Percentiles rank a stretch among this genome's conserved stretches.
Conservation (phyloP, 2,888 invertebrate species). For the Zaprionus obscuricornis region DNA sequence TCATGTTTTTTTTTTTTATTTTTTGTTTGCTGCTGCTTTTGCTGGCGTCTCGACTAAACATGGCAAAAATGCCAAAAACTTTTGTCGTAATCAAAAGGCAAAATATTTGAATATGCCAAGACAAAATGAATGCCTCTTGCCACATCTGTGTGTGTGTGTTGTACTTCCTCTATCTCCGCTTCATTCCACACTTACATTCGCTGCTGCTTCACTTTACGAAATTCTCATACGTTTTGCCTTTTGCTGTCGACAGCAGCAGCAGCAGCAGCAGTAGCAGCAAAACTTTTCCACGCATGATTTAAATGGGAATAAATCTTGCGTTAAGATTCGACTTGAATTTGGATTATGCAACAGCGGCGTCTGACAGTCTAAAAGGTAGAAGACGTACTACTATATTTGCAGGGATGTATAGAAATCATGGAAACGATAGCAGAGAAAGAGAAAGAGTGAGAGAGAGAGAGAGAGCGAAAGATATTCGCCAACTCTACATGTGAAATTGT, state of each 20-base stretch:
- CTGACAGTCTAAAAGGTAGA: conserved; percentile 26
- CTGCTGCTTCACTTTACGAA: neutral
- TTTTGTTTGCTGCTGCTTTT: conserved; percentile 1
- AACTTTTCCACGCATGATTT: conserved; percentile 76
- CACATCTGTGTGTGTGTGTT: no score
- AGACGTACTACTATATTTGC: no score
- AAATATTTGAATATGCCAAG: conserved; percentile 74
- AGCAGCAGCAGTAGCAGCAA: conserved; percentile 34
- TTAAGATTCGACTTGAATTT: conserved; percentile 70
- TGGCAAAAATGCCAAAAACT: conserved; percentile 58
- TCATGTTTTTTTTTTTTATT: neutral
- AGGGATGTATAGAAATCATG: no score
- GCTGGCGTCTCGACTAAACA: conserved; percentile 19
- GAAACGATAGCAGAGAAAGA: no score
- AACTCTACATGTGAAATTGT: no score
- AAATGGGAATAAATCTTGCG: conserved; percentile 78
- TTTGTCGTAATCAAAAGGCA: conserved; percentile 72
- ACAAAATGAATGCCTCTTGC: conserved; percentile 67
- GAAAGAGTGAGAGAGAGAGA: neutral
- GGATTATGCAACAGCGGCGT: conserved; percentile 69
- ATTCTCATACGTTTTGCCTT: conserved; percentile 32
- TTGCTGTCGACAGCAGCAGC: conserved; percentile 54
- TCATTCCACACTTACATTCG: neutral
- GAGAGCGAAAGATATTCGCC: no score
- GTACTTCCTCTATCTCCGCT: neutral